These are phyloP conservation scores for Polyergus mexicanus DNA, from an alignment of 1,140 invertebrate genomes.

Conservation along the genomic window DNA sequence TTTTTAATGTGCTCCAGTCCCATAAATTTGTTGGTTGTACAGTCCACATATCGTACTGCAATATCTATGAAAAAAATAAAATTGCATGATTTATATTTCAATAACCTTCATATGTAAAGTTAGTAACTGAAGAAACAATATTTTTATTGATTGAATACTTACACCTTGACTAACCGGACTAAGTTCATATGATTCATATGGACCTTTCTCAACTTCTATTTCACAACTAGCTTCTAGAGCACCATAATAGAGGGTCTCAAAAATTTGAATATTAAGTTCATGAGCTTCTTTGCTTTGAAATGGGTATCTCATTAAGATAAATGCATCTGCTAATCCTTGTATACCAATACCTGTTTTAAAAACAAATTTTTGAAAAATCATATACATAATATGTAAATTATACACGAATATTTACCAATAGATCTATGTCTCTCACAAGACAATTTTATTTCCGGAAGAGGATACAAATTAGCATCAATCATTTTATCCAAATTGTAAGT, in stretches of 20 bases:
- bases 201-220: slow-evolving; percentile 94
- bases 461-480: slow-evolving; percentile 99
- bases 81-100: neutral
- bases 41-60: slow-evolving; percentile 99
- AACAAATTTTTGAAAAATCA: neutral
- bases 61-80: slow-evolving; percentile 87
- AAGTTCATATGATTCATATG: slow-evolving; percentile 96
- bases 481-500: slow-evolving; percentile 98
- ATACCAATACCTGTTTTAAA: slow-evolving; percentile 91
- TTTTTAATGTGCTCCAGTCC: slow-evolving; percentile 95
- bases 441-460: slow-evolving; percentile 93
- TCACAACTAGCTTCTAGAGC: slow-evolving; percentile 98
- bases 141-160: slow-evolving; percentile 71
- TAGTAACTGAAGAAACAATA: neutral
- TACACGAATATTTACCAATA: slow-evolving; percentile 88
- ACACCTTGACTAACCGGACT: slow-evolving; percentile 97
- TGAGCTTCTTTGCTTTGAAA: slow-evolving; percentile 95
- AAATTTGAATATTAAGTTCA: slow-evolving; percentile 97
- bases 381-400: neutral
- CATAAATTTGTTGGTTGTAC: slow-evolving; percentile 94
- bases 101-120: neutral
- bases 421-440: slow-evolving; percentile 98
- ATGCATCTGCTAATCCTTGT: slow-evolving; percentile 98
- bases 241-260: slow-evolving; percentile 99
- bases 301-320: slow-evolving; percentile 97